Evolutionary conservation across 2,797 vertebrate species (phyloP), one percentile per base, ranked within the genome.

Genomic region (Acestrorhynchus altus): DNA sequence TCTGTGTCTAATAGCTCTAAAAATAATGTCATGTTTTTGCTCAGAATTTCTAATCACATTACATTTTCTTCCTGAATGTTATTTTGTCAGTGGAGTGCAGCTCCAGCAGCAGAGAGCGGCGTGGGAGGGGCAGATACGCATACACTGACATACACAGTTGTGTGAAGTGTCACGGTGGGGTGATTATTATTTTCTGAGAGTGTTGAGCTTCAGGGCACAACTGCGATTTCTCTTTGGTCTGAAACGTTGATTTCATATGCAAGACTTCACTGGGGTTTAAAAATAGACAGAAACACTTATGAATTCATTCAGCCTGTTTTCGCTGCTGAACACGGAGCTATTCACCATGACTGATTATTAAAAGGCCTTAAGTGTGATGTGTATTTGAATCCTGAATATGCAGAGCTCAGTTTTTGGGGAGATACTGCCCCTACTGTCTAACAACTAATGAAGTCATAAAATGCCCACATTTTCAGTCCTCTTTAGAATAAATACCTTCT

Each of bases 151-250:
- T n/a, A 46, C 40, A 9, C 4, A 24, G 42, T 12, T 8, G 44
- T 67, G 65, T 49, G 61, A 44, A 64, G 61, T 65, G 35, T 63
- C 39, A 11, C 13, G 61, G n/a, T 42, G 39, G n/a, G 61, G 18
- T 8, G 26, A 1, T 35, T 28, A 8, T 26, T 66, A 47, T 46
- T 47, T 49, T 67, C 65, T 46, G 40, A 46, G 12, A 66, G 63
- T n/a, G 20, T 10, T 7, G 7, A 47, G 65, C 65, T 49, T 67
- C 65, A 67, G 65, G 65, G 42, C 24, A 49, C 12, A 26, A 28
- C 22, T 67, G 65, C 65, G 28, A 24, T 15, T 47, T 49, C 22
- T 67, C 65, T 67, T 46, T n/a, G 44, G 44, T 67, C 44, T 67
- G 65, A 44, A 67, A 49, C 47, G 44, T 31, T 46, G 64, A 46